Evolutionary conservation across 2,113 vertebrate species (phyloP).

Genomic region (Callopanchax toddi): DNA sequence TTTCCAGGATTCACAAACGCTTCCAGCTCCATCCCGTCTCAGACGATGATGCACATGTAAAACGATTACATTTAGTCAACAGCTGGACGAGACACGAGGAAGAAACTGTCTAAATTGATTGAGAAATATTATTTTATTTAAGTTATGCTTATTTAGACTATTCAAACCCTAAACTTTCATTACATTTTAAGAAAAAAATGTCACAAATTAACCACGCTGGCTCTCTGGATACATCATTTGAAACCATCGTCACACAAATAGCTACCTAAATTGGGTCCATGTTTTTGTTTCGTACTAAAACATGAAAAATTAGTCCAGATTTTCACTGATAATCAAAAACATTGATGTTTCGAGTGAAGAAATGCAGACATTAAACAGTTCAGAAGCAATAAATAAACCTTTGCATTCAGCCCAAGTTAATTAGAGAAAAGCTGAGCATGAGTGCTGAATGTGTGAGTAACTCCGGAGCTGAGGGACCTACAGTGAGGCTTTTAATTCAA

Average conservation of each 20-base stretch:
- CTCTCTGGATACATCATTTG: no score
- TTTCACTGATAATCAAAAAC: no score
- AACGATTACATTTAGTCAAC: constrained; percentile 38
- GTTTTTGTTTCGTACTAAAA: neutral
- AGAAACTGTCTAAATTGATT: constrained; percentile 1
- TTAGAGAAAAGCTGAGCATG: constrained; percentile 12
- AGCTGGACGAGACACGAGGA: neutral
- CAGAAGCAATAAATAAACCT: neutral
- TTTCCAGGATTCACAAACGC: constrained; percentile 79
- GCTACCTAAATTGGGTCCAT: constrained; percentile 8
- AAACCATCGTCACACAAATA: neutral
- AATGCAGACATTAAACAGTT: neutral
- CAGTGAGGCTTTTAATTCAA: constrained; percentile 40
- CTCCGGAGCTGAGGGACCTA: constrained; percentile 19
- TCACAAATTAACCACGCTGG: no score
- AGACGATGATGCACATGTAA: constrained; percentile 48
- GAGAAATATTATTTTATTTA: no score
- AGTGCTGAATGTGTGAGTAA: constrained; percentile 33
- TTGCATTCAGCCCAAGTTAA: constrained; percentile 8
- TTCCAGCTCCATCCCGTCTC: constrained; percentile 4
- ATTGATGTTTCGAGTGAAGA: neutral
- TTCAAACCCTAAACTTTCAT: no score
- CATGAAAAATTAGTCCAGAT: no score
- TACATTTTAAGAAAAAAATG: no score
- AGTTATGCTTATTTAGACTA: no score